phyloP scores from a whole-genome alignment of 2,888 invertebrate genomes.

The Leptothorax acervorum region DNA sequence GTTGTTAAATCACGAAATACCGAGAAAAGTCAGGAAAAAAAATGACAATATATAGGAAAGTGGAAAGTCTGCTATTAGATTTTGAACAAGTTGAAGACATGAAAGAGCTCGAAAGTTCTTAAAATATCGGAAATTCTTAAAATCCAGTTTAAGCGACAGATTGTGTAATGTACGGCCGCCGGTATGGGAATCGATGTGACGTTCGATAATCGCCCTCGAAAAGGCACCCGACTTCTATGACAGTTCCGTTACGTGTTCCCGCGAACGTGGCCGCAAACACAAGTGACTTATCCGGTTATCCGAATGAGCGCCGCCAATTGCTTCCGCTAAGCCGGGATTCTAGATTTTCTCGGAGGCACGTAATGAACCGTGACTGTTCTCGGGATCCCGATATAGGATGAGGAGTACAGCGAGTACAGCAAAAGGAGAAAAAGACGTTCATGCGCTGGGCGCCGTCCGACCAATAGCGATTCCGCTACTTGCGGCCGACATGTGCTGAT shows the following conservation, averaged over 20 bases:
- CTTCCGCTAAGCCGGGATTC: constrained; percentile 15
- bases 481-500: constrained; percentile 57
- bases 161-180: neutral
- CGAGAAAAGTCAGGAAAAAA: neutral
- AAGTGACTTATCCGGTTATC: constrained; percentile 42
- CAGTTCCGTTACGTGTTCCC: constrained; percentile 35
- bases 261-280: constrained; percentile 27
- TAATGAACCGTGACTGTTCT: constrained; percentile 37
- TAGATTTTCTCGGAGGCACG: constrained; percentile 32
- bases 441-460: neutral
- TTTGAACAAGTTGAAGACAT: neutral
- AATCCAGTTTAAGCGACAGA: neutral
- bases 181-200: constrained; percentile 13
- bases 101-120: neutral
- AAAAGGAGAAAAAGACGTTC: constrained; percentile 28
- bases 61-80: neutral
- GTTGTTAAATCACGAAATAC: neutral
- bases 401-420: neutral
- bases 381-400: neutral
- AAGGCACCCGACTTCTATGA: neutral
- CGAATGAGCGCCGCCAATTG: constrained; percentile 24
- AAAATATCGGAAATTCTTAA: neutral
- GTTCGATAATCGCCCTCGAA: constrained; percentile 22
- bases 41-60: neutral
- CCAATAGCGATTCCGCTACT: constrained; percentile 10